These are phyloP conservation scores for Anhinga rufa DNA, from an alignment of 2,113 vertebrate genomes.

Conservation along the genomic window DNA sequence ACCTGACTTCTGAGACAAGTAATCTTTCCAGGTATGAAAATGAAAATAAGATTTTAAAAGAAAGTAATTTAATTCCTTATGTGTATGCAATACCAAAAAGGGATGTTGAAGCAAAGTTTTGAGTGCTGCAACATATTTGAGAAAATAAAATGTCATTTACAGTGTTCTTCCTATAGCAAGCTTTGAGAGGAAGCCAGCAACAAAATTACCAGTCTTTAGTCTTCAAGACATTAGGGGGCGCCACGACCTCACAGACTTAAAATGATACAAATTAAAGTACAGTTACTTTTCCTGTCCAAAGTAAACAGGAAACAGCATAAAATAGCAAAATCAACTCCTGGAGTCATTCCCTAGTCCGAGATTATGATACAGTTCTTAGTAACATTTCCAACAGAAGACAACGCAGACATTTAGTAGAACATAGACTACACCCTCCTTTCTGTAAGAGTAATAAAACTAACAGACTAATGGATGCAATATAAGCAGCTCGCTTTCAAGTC, in stretches of 20 bases:
- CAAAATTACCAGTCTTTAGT: background rate
- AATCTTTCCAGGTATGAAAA: background rate
- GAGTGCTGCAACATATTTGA: background rate
- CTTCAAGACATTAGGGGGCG: slow-evolving; percentile 34
- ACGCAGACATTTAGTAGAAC: background rate
- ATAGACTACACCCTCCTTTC: background rate
- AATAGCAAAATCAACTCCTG: background rate
- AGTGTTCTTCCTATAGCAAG: background rate
- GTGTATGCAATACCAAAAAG: background rate
- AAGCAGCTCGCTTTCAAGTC: background rate
- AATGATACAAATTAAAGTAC: background rate
- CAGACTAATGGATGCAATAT: background rate
- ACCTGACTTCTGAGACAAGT: background rate
- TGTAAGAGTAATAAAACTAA: background rate
- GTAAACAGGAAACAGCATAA: background rate
- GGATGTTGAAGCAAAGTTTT: background rate
- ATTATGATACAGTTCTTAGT: background rate
- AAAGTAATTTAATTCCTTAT: background rate
- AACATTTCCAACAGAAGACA: background rate
- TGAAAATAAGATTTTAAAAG: background rate
- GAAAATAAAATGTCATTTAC: background rate
- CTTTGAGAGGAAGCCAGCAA: background rate
- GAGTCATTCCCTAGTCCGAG: background rate
- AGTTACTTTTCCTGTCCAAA: background rate
- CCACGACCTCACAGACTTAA: background rate